Evolutionary conservation across 2,888 invertebrate genomes (phyloP).

Genomic region (Polymixis flavicincta): DNA sequence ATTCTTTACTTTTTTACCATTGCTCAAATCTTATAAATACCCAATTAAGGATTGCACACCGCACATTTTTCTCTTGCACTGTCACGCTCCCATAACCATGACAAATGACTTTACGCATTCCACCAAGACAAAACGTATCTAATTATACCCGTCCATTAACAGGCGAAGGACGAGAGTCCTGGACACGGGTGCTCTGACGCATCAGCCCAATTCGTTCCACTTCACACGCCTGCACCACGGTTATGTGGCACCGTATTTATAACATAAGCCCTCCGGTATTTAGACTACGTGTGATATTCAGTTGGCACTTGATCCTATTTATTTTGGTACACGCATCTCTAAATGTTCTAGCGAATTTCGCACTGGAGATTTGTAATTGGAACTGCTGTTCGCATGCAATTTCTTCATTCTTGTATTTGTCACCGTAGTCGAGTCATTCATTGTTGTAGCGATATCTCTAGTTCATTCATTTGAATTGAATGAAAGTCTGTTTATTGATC

Average conservation of each 20-base stretch:
- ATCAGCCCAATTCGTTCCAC: constrained; percentile 76
- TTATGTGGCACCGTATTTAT: constrained; percentile 77
- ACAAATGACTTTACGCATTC: constrained; percentile 50
- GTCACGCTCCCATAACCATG: constrained; percentile 50
- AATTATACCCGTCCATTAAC: constrained; percentile 81
- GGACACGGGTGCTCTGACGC: constrained; percentile 77
- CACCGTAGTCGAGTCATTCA: constrained; percentile 40
- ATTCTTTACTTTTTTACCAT: constrained; percentile 4
- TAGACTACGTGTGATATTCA: constrained; percentile 69
- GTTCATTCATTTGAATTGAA: constrained; percentile 37
- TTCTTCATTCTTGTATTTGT: constrained; percentile 26
- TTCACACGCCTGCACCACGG: constrained; percentile 76
- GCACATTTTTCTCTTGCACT: constrained; percentile 40
- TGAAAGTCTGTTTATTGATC: constrained; percentile 26
- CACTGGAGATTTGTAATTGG: constrained; percentile 52
- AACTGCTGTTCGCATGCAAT: constrained; percentile 37
- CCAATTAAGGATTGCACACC: constrained; percentile 43
- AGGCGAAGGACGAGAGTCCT: constrained; percentile 77
- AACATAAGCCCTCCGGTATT: constrained; percentile 72
- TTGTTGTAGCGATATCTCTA: constrained; percentile 37
- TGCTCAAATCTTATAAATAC: constrained; percentile 46
- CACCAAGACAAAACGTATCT: constrained; percentile 72
- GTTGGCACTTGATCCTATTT: constrained; percentile 65
- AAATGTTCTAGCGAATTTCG: constrained; percentile 51
- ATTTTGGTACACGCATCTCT: constrained; percentile 60